Evolutionary conservation across 1,140 invertebrate species (phyloP).

Genomic region (Lucilia cuprina): DNA sequence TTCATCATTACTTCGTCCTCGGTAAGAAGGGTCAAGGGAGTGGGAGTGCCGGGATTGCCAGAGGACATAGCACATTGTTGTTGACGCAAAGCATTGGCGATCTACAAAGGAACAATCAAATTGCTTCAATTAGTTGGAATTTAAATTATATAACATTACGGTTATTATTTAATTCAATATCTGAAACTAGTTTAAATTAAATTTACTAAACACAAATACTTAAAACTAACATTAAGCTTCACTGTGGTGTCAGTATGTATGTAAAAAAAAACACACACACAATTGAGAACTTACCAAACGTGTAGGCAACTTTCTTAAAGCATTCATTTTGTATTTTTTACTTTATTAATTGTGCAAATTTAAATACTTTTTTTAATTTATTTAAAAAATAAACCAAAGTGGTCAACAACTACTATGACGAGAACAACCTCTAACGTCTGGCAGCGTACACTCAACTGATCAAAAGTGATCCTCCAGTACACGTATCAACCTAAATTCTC

Average conservation of each 20-base stretch:
- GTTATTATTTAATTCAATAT: background rate
- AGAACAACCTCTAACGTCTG: constrained; percentile 22
- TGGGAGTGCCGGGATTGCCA: constrained; percentile 49
- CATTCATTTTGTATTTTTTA: constrained; percentile 52
- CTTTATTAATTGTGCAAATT: background rate
- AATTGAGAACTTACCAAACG: constrained; percentile 51
- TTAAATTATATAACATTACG: background rate
- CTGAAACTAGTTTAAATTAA: no score
- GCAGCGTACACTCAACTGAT: constrained; percentile 27
- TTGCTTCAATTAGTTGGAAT: constrained; percentile 5
- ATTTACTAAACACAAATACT: no score
- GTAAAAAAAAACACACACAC: no score
- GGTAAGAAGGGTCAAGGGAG: constrained; percentile 73
- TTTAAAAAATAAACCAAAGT: background rate
- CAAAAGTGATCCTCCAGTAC: constrained; percentile 21
- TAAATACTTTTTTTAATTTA: constrained; percentile 14
- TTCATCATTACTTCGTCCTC: constrained; percentile 81
- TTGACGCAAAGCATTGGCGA: constrained; percentile 56
- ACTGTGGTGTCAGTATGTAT: no score
- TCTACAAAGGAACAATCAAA: constrained; percentile 42
- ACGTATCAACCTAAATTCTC: constrained; percentile 16
- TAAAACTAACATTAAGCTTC: no score
- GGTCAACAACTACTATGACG: background rate
- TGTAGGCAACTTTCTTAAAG: constrained; percentile 57
- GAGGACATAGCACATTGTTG: constrained; percentile 53